Evolutionary conservation across 2,113 vertebrate genomes (phyloP).

Genomic region (Onychorhynchus coronatus): DNA sequence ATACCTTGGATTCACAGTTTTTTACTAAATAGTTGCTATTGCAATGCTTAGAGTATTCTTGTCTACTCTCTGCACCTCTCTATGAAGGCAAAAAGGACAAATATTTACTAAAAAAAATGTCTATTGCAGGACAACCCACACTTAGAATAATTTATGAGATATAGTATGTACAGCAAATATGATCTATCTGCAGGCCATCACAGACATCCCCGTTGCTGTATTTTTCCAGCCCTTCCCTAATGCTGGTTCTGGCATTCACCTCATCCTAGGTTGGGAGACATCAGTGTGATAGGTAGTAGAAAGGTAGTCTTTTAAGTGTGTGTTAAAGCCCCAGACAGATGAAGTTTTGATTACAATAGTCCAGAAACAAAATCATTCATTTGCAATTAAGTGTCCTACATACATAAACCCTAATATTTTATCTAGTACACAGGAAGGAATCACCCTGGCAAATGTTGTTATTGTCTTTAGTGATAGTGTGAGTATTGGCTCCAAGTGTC

Average conservation of each 20-base stretch:
- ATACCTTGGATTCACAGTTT: neutral
- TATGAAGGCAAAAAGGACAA: neutral
- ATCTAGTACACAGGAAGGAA: neutral
- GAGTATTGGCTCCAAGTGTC: neutral
- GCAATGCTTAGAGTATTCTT: neutral
- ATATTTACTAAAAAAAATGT: neutral
- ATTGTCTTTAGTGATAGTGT: neutral
- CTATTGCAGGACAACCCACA: neutral
- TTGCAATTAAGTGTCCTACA: neutral
- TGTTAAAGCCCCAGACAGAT: neutral
- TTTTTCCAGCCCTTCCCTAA: neutral
- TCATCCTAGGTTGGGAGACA: neutral
- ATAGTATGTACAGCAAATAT: neutral
- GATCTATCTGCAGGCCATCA: neutral
- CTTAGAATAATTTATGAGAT: neutral
- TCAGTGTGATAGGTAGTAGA: neutral
- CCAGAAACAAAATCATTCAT: neutral
- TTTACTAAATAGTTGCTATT: neutral
- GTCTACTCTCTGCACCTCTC: neutral
- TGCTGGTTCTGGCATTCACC: neutral
- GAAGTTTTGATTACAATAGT: neutral
- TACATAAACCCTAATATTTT: neutral
- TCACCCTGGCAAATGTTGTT: neutral
- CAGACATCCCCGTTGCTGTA: neutral
- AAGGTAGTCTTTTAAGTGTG: neutral